A percentile compares a stretch with the other conserved stretches of the same genome.
Conservation (phyloP, 2,797 vertebrate species). For the Crotalus adamanteus region DNA sequence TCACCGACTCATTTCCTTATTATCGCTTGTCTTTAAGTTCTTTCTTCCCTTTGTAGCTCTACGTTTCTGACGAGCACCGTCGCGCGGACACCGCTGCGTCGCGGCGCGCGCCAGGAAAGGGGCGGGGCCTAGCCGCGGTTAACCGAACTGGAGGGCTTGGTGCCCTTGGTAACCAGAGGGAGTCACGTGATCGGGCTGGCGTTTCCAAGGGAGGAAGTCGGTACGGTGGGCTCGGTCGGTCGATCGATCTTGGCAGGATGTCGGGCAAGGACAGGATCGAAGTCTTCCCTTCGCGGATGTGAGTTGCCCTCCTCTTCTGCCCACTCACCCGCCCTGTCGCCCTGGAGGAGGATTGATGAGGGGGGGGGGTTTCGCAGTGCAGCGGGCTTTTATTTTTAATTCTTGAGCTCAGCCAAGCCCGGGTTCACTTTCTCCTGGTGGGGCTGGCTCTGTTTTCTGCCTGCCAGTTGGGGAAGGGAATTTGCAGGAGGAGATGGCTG, state of each 20-base stretch:
- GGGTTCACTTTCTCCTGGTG: background rate
- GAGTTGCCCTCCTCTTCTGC: constrained; percentile 64
- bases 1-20: background rate
- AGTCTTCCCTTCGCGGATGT: constrained; percentile 97
- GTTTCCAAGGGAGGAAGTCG: background rate
- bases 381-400: no score
- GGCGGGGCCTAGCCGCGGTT: background rate
- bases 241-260: constrained; percentile 71
- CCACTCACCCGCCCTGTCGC: no score
- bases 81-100: background rate
- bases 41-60: background rate
- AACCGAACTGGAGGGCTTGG: constrained; percentile 31
- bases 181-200: constrained; percentile 3
- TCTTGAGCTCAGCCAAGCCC: background rate
- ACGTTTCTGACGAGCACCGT: accelerated
- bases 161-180: background rate
- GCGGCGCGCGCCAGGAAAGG: background rate
- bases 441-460: background rate
- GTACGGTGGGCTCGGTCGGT: accelerated
- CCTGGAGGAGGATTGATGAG: background rate
- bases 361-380: background rate
- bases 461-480: background rate
- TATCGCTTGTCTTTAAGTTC: background rate
- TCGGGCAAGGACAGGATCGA: constrained; percentile 96
- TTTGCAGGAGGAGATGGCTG: background rate